phyloP scores from a whole-genome alignment of 2,888 invertebrate genomes.

The Lycia hirtaria region DNA sequence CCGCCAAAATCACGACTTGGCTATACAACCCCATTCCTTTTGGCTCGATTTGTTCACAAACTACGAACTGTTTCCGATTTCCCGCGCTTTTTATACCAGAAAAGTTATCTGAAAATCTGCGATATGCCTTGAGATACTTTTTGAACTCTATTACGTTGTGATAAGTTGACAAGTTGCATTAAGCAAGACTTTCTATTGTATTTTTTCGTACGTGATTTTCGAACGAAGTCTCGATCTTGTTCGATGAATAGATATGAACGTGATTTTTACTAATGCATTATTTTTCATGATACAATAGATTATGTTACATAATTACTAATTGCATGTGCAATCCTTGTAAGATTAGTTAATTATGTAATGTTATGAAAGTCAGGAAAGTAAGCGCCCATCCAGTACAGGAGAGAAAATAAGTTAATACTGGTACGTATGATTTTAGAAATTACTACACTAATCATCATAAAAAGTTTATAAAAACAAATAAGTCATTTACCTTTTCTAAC shows the following conservation, averaged over 20 bases:
- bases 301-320: conserved; percentile 8
- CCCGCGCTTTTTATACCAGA: conserved; percentile 44
- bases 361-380: too few relatives aligned
- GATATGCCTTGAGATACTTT: background rate
- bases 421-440: too few relatives aligned
- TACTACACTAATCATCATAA: too few relatives aligned
- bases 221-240: conserved; percentile 16
- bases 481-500: too few relatives aligned
- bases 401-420: too few relatives aligned
- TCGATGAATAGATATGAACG: conserved; percentile 30
- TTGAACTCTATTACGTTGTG: conserved; percentile 6
- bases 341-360: background rate
- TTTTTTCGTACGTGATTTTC: conserved; percentile 34
- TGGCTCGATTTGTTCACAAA: conserved; percentile 35
- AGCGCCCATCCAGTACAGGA: too few relatives aligned
- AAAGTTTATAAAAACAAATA: too few relatives aligned
- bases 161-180: conserved; percentile 12
- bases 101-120: conserved; percentile 6
- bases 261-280: conserved; percentile 30
- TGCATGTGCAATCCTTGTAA: conserved; percentile 8
- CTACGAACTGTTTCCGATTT: conserved; percentile 36
- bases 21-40: conserved; percentile 50
- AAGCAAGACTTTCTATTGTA: conserved; percentile 2
- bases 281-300: conserved; percentile 10
- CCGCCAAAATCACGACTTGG: conserved; percentile 49